A percentile compares a stretch with the other conserved stretches of the same genome.
Conservation (phyloP, 1,140 invertebrate genomes). For the Euura saliciscinereae region DNA sequence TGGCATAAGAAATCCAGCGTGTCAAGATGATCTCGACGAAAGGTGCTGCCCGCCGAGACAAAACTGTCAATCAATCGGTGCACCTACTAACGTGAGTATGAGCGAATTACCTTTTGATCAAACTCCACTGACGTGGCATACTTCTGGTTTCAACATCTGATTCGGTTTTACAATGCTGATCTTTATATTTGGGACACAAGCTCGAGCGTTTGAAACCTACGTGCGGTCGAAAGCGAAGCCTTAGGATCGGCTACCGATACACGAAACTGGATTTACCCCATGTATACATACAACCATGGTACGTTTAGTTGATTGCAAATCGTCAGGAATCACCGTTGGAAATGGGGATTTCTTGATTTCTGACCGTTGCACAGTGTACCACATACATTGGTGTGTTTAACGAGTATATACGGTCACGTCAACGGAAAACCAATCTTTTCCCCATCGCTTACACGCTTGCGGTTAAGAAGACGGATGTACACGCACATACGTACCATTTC, state of each 20-base stretch:
- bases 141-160: too few relatives aligned
- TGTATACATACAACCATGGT: too few relatives aligned
- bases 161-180: too few relatives aligned
- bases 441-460: not conserved
- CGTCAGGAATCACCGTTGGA: not conserved
- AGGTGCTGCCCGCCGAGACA: not conserved
- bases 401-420: not conserved
- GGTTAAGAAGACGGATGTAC: not conserved
- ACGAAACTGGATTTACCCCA: too few relatives aligned
- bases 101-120: too few relatives aligned
- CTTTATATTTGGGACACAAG: too few relatives aligned
- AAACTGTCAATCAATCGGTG: not conserved
- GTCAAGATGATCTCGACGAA: constrained; percentile 22
- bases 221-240: too few relatives aligned
- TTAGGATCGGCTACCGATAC: too few relatives aligned
- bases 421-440: not conserved
- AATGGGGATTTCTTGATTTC: not conserved
- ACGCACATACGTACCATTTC: not conserved
- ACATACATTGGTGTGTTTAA: not conserved
- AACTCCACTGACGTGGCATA: too few relatives aligned
- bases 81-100: not conserved
- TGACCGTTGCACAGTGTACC: not conserved
- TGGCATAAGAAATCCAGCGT: constrained; percentile 26
- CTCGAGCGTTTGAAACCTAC: too few relatives aligned
- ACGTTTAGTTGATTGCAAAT: not conserved